A percentile compares a stretch with the other conserved stretches of the same genome.
These are phyloP conservation scores for Stigmatopora argus DNA, from an alignment of 2,113 vertebrate species.

Conservation along the genomic window DNA sequence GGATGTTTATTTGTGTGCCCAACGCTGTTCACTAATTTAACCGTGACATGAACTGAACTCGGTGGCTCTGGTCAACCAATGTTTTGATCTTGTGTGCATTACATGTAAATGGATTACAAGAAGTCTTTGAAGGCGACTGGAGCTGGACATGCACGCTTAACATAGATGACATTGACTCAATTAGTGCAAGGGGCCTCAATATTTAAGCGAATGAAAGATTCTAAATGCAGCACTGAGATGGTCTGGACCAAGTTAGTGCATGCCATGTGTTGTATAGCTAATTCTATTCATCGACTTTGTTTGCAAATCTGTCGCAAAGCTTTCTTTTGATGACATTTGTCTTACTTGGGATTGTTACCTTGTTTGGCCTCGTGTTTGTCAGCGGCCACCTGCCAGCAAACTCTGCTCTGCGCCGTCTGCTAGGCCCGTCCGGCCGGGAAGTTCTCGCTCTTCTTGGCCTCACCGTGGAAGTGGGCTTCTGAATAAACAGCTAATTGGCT, in stretches of 20 bases:
- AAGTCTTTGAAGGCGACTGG: slow-evolving; percentile 37
- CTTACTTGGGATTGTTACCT: slow-evolving; percentile 38
- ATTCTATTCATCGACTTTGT: slow-evolving; percentile 42
- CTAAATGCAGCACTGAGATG: slow-evolving; percentile 28
- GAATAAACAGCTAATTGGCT: slow-evolving; percentile 78
- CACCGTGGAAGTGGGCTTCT: slow-evolving; percentile 64
- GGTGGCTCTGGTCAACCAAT: slow-evolving; percentile 10
- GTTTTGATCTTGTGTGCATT: slow-evolving; percentile 48
- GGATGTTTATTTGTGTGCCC: background rate
- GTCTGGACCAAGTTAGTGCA: slow-evolving; percentile 48
- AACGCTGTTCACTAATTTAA: slow-evolving; percentile 15
- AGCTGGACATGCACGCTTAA: slow-evolving; percentile 38
- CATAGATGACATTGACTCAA: slow-evolving; percentile 50
- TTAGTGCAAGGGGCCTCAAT: slow-evolving; percentile 48
- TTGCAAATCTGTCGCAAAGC: slow-evolving; percentile 35
- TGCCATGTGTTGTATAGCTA: slow-evolving; percentile 18
- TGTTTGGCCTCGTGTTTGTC: slow-evolving; percentile 26
- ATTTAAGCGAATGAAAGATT: slow-evolving; percentile 47
- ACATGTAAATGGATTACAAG: slow-evolving; percentile 51
- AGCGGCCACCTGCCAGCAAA: slow-evolving; percentile 55
- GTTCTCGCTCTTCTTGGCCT: slow-evolving; percentile 66
- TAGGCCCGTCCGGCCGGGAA: slow-evolving; percentile 65
- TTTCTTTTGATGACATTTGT: slow-evolving; percentile 10
- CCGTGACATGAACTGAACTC: slow-evolving; percentile 22
- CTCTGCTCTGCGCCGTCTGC: slow-evolving; percentile 46